Base-by-base conservation (phyloP, 1,140 invertebrate genomes). In the Anthonomus grandis region DNA sequence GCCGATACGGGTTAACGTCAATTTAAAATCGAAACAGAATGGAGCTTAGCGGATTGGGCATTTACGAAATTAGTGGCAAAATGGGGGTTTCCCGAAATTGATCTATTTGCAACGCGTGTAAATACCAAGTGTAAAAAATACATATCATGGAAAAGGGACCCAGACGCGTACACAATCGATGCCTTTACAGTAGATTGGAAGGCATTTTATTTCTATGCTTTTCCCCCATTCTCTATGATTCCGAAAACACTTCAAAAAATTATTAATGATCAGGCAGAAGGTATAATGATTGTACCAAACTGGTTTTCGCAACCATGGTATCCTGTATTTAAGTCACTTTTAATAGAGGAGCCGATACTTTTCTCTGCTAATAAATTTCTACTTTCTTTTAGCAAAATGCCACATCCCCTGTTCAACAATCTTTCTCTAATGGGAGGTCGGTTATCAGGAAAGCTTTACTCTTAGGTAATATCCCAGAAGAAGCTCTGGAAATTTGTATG, bases 211-310 rank as follows among this genome's bases (percentile, higher is more conserved):
- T 69, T 68, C 59, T 68, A 69, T 34, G 64, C 66, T 19, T 68
- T 69, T 51, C 66, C 64, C 18, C 66, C 67, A 12, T 62, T 69
- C 50, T 18, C 55, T 9, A 8, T 65, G 23, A 61, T 69, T 42
- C 34, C 57, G 9, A 55, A 57, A 52, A n/a, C n/a, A n/a, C 45
- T 68, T 42, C 44, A 59, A 18, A 69, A 68, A 60, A 64, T 64
- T 27, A 60, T 59, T n/a, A 13, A 17, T 21, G 69, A 70, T 21
- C 52, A 60, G 31, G 61, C 66, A 42, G 38, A 10, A 18, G 66
- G 64, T 8, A 59, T 71, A n/a, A n/a, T 70, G 3, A 38, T 70
- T 13, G 62, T 71, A 50, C 72, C 68, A 68, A 13, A 44, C 18
- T 67, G 63, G 57, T 25, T 49, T 15, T 1, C 59, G 10, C 61